A percentile compares a stretch with the other conserved stretches of the same genome.
Conservation (phyloP, 2,888 invertebrate genomes). For the Siphlonurus alternatus region DNA sequence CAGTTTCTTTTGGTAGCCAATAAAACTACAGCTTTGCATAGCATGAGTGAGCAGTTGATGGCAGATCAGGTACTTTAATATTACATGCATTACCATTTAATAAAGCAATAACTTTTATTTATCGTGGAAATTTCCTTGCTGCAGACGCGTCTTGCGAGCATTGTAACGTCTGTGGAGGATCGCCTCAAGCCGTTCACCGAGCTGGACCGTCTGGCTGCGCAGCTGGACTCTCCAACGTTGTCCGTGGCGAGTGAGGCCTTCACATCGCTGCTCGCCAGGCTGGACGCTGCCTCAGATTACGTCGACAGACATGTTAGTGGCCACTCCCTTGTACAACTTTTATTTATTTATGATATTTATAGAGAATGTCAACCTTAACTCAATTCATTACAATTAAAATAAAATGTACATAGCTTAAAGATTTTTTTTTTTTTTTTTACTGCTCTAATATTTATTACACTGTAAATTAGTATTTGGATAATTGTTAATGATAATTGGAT, state of each 20-base stretch:
- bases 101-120: not conserved
- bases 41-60: constrained; percentile 78
- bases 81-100: not conserved
- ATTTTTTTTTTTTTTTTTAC: too few relatives aligned
- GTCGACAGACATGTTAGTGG: constrained; percentile 58
- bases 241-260: constrained; percentile 73
- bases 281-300: constrained; percentile 76
- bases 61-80: constrained; percentile 47
- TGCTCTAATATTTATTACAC: too few relatives aligned
- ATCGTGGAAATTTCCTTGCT: constrained; percentile 14
- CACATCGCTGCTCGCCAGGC: constrained; percentile 58
- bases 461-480: too few relatives aligned
- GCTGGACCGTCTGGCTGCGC: constrained; percentile 62
- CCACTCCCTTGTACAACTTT: not conserved
- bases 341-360: not conserved
- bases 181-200: constrained; percentile 74
- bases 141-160: constrained; percentile 57
- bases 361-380: constrained; percentile 3
- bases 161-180: constrained; percentile 62
- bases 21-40: constrained; percentile 83
- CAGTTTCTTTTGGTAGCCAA: constrained; percentile 77
- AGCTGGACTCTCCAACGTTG: constrained; percentile 60
- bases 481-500: too few relatives aligned
- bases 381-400: constrained; percentile 4
- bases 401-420: not conserved